Evolutionary conservation across 2,797 vertebrate species (phyloP), one percentile per base, ranked within the genome.

Genomic region (Sardinella longiceps): DNA sequence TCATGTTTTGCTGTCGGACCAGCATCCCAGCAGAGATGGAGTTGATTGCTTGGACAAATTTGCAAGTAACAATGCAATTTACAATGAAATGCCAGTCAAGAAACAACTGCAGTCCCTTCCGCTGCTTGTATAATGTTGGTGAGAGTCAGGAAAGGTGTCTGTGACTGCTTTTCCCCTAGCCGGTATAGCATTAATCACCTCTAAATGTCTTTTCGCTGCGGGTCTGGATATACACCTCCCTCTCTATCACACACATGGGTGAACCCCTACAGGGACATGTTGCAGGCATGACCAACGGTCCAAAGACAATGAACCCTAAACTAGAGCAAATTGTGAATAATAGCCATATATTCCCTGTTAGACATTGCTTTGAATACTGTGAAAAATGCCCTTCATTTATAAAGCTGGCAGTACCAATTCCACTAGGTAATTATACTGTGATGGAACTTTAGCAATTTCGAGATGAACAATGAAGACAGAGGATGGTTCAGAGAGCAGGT

Each of bases 1-100:
- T 94, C 93, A 93, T 91, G 91, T 88, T 77, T 89, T 90, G 92
- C 93, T 94, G 94, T 93, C 92, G 92, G 92, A 91, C 87, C 81
- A 89, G 63, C 88, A 91, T 89, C 93, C 91, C 93, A 87, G 92
- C 93, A 92, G 93, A 94, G 94, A 94, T 93, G 83, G 90, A 92
- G 91, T 88, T 93, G 93, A 94, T 94, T 94, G 93, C 93, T 93
- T 93, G 93, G 91, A 91, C 93, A 95, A 94, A 95, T 94, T 94
- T 94, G 92, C 92, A 93, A 94, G 92, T 93, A 94, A 94, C 91
- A 89, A 95, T 90, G 93, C 92, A 93, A 93, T 94, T 95, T 94
- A 89, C 87, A 83, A 88, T 90, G 86, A 90, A 10, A 82, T 82
- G 89, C 89, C 92, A 85, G 84, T 83, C 86, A 89, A 90, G 85